phyloP scores from a whole-genome alignment of 2,888 invertebrate genomes.

The Lobophora halterata region DNA sequence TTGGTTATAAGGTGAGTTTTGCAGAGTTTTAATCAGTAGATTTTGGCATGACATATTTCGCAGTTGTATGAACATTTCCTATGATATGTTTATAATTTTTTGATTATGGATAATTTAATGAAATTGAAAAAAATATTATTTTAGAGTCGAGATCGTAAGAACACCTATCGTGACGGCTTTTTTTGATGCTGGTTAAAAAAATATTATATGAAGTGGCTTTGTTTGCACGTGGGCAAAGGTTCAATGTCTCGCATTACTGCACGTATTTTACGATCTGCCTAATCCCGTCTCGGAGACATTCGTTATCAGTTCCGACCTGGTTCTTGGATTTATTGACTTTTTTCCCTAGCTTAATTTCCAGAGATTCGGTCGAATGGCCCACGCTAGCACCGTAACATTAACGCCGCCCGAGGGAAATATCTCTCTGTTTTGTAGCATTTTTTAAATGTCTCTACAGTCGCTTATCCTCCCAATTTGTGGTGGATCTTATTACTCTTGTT shows the following conservation, averaged over 20 bases:
- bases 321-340: slow-evolving; percentile 76
- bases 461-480: slow-evolving; percentile 32
- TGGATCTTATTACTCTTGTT: slow-evolving; percentile 33
- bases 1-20: too few species aligned
- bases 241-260: slow-evolving; percentile 60
- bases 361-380: slow-evolving; percentile 77
- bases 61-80: too few species aligned
- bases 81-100: too few species aligned
- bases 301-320: slow-evolving; percentile 65
- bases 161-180: too few species aligned
- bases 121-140: too few species aligned
- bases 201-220: not conserved
- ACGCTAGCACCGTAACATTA: slow-evolving; percentile 73
- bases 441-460: slow-evolving; percentile 56
- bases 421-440: slow-evolving; percentile 68
- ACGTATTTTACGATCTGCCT: slow-evolving; percentile 37
- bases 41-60: too few species aligned
- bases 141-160: too few species aligned
- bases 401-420: slow-evolving; percentile 74
- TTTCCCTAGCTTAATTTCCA: slow-evolving; percentile 74
- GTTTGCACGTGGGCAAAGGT: slow-evolving; percentile 33
- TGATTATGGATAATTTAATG: too few species aligned
- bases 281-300: slow-evolving; percentile 52
- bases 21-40: too few species aligned
- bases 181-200: too few species aligned